These are phyloP conservation scores for Melanerpes formicivorus DNA, from an alignment of 2,113 vertebrate genomes.

Conservation along the genomic window DNA sequence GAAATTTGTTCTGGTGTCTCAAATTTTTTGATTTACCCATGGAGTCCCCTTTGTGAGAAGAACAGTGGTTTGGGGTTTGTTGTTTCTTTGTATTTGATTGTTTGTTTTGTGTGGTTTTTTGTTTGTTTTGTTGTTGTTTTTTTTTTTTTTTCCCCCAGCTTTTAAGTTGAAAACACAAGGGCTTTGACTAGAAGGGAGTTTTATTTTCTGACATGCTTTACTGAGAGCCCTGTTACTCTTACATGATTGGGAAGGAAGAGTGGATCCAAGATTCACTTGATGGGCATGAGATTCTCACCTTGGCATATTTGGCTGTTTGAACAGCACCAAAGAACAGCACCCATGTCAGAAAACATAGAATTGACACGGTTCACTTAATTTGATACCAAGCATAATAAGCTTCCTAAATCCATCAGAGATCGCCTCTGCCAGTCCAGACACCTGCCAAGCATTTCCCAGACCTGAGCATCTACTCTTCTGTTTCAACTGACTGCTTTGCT, in stretches of 20 bases:
- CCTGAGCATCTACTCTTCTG: background rate
- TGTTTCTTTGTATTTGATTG: no score
- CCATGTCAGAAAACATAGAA: background rate
- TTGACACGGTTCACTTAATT: background rate
- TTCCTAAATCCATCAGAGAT: background rate
- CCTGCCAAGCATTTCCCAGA: background rate
- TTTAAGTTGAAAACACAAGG: background rate
- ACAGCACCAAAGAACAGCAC: background rate
- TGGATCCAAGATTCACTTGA: background rate
- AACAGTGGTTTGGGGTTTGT: fast-evolving
- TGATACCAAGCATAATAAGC: background rate
- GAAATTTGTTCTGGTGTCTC: background rate
- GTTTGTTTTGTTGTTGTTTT: no score
- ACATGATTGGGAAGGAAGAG: background rate
- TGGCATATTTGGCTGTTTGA: background rate
- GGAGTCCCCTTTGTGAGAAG: background rate
- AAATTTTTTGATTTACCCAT: background rate
- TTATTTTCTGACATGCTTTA: background rate
- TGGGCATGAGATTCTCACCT: background rate
- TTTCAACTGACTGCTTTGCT: background rate
- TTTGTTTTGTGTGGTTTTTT: background rate
- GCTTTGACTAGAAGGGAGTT: background rate
- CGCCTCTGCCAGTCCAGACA: background rate
- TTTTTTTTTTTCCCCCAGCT: background rate
- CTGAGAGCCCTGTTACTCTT: background rate